Evolutionary conservation across 2,113 vertebrate species (phyloP).

Genomic region (Australoheros scitulus): DNA sequence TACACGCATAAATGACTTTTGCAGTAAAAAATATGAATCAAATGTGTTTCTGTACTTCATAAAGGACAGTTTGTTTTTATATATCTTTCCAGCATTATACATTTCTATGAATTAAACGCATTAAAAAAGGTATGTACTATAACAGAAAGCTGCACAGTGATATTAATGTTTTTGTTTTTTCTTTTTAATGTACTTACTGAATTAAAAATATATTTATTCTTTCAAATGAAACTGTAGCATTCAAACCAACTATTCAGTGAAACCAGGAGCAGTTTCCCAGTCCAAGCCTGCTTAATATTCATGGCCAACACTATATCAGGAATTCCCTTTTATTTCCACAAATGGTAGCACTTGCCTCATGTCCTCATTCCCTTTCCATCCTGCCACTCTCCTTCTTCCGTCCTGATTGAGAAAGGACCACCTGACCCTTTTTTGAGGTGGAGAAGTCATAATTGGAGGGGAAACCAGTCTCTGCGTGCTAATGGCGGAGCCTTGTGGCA

Average conservation of each 20-base stretch:
- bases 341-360: constrained; percentile 41
- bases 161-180: neutral
- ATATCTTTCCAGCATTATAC: no score
- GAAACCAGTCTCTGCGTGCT: constrained; percentile 48
- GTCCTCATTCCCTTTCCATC: constrained; percentile 46
- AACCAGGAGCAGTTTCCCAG: constrained; percentile 8
- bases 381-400: constrained; percentile 55
- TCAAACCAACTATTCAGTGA: constrained; percentile 3
- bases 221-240: constrained; percentile 11
- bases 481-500: constrained; percentile 34
- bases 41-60: no score
- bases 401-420: constrained; percentile 60
- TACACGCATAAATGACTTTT: neutral
- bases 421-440: constrained; percentile 60
- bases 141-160: neutral
- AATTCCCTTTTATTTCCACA: constrained; percentile 70
- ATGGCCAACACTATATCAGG: constrained; percentile 43
- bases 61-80: no score
- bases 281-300: constrained; percentile 41
- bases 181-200: neutral
- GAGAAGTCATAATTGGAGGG: constrained; percentile 60
- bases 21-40: neutral
- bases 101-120: no score
- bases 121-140: neutral
- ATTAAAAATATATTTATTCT: neutral